These are phyloP conservation scores for Anabas testudineus DNA, from an alignment of 2,797 vertebrate genomes.

Conservation along the genomic window DNA sequence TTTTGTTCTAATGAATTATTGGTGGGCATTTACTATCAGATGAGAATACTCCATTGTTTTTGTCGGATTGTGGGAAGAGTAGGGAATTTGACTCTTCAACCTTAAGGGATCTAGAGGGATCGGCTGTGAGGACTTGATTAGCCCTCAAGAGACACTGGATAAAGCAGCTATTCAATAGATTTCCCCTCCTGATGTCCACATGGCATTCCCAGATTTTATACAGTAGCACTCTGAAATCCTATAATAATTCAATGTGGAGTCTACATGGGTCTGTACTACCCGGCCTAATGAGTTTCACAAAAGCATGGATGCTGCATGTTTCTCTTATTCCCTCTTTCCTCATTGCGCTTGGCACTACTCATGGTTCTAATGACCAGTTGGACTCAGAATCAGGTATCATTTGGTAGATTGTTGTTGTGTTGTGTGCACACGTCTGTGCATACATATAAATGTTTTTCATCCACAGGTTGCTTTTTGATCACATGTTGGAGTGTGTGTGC, in stretches of 20 bases:
- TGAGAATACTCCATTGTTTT: conserved; percentile 58
- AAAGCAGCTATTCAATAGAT: conserved; percentile 71
- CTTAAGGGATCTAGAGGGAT: conserved; percentile 65
- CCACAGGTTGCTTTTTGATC: conserved; percentile 31
- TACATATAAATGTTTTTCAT: conserved; percentile 13
- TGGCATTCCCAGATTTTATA: conserved; percentile 67
- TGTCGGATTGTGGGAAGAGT: conserved; percentile 29
- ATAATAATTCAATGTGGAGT: conserved; percentile 67
- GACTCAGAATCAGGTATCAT: conserved; percentile 51
- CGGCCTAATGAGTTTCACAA: conserved; percentile 75
- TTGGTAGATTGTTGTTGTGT: conserved; percentile 40
- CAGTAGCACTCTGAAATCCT: conserved; percentile 61
- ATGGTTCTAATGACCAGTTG: conserved; percentile 67
- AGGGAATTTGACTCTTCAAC: conserved; percentile 60
- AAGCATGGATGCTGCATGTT: conserved; percentile 55
- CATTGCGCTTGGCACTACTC: conserved; percentile 29
- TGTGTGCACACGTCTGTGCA: conserved; percentile 13
- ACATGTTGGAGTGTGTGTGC: conserved; percentile 31
- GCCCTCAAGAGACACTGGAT: conserved; percentile 65
- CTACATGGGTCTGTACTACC: conserved; percentile 48
- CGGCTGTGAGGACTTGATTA: conserved; percentile 71
- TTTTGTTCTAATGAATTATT: conserved; percentile 34
- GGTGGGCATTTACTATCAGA: conserved; percentile 28
- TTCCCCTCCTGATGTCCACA: conserved; percentile 52
- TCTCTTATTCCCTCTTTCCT: conserved; percentile 55